Base-by-base conservation (phyloP, 2,113 vertebrate genomes). In the Gila orcuttii region DNA sequence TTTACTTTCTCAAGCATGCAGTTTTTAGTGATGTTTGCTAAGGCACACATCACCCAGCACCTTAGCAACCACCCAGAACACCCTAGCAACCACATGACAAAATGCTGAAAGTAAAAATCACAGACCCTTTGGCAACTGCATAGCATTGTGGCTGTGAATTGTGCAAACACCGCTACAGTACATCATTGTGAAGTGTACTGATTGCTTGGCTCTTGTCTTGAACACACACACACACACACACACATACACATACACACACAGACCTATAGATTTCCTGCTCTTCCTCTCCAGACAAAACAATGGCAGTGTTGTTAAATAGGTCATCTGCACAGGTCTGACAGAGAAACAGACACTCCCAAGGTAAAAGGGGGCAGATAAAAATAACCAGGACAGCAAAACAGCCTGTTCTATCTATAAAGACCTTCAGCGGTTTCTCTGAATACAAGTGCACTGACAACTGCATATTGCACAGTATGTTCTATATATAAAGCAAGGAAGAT, bases 211-310 rank as follows among this genome's bases (percentile, higher is more conserved):
- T 68, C 57, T 69, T 69, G n/a, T 11, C 45, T 36, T 36, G 33
- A 36, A 55, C 45, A 81, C 85, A 83, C 84, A 47, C 69, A 42
- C 69, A 23, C 33, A 33, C 62, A 59, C 42, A 55, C 68, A 86
- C 84, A 60, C 42, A 50, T 62, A 86, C 75, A 60, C 75, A 86
- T 62, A 78, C 69, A 81, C 36, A 83, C 68, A 88, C 47, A 86
- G 6, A 81, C 9, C 28, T 71, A 39, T 69, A 74, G 68, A 66
- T 66, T 6, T 42, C 64, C 50, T 73, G 59, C 68, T 77, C 79
- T 79, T 89, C 87, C 86, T 79, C 78, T 86, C 81, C 75, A 89
- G 87, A 90, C 86, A 85, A 88, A 88, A 90, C 79, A 90, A 82
- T 74, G 55, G 68, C 57, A 13, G 42, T 77, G 55, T 73, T 21